phyloP scores from a whole-genome alignment of 2,888 invertebrate genomes.

The Ophion slaviceki region DNA sequence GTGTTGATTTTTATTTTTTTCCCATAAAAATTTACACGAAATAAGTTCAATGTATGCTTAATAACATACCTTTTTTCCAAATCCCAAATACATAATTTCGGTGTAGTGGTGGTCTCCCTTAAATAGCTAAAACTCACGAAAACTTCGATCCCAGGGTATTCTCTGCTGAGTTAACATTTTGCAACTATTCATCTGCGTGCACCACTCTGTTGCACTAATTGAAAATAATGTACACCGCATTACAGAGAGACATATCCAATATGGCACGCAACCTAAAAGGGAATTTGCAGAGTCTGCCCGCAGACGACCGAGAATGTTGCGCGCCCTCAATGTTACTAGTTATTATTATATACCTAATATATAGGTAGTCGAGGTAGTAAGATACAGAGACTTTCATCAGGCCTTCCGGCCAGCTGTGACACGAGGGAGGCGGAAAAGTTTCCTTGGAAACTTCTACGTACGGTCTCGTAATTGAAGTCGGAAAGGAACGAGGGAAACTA shows the following conservation, averaged over 20 bases:
- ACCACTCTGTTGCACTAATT: background rate
- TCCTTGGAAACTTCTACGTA: slow-evolving; percentile 38
- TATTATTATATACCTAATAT: slow-evolving; percentile 6
- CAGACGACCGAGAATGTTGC: background rate
- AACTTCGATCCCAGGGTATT: background rate
- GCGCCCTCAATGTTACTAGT: background rate
- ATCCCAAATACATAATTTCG: too few relatives aligned
- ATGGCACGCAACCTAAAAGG: background rate
- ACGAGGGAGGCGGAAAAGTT: slow-evolving; percentile 33
- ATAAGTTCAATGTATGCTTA: too few relatives aligned
- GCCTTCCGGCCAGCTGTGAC: slow-evolving; percentile 19
- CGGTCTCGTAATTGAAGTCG: slow-evolving; percentile 47
- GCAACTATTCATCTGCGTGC: background rate
- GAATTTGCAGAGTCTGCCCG: background rate
- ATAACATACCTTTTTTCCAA: too few relatives aligned
- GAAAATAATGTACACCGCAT: background rate
- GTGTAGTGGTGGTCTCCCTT: background rate
- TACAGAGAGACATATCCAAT: too few relatives aligned
- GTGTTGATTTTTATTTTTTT: too few relatives aligned
- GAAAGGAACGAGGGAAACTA: slow-evolving; percentile 37
- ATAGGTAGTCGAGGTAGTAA: background rate
- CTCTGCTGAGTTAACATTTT: background rate
- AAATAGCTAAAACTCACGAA: background rate
- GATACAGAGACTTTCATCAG: slow-evolving; percentile 18
- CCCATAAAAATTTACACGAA: too few relatives aligned